A percentile compares a stretch with the other conserved stretches of the same genome.
Conservation (phyloP, 1,140 invertebrate genomes). For the Cheumatopsyche charites region DNA sequence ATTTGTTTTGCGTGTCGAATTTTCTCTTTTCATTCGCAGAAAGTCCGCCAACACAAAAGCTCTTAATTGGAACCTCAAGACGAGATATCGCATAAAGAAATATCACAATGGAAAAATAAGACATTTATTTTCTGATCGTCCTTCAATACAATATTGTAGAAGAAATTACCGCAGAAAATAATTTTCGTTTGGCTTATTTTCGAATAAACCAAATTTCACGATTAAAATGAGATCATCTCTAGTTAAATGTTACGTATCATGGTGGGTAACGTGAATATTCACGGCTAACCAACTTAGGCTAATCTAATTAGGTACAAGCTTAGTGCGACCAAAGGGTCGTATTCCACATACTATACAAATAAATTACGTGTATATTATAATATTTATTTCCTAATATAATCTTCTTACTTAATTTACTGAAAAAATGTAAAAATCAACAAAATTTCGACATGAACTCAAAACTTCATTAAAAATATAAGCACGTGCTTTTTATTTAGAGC, state of each 20-base stretch:
- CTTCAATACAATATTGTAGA: too few species aligned
- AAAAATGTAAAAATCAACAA: not conserved
- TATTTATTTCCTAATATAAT: too few species aligned
- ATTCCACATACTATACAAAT: not conserved
- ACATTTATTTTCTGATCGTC: too few species aligned
- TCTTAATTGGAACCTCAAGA: slow-evolving; percentile 9
- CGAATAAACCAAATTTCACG: too few species aligned
- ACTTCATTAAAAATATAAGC: not conserved
- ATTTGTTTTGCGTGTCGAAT: not conserved
- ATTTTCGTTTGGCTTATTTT: too few species aligned
- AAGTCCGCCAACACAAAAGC: slow-evolving; percentile 5
- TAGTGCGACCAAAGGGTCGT: not conserved
- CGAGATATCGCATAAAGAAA: too few species aligned
- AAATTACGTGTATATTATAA: too few species aligned
- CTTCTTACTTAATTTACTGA: not conserved
- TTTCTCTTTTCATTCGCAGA: slow-evolving; percentile 4
- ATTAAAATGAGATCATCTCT: too few species aligned
- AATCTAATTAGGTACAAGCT: slow-evolving; percentile 29
- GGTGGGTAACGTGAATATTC: slow-evolving; percentile 1
- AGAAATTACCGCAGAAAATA: too few species aligned
- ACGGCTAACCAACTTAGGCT: slow-evolving; percentile 30
- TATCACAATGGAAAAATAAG: too few species aligned
- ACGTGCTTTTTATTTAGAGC: too few species aligned
- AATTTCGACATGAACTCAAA: not conserved
- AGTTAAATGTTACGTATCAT: too few species aligned